Conservation (phyloP, 2,888 invertebrate genomes). For the Aphidoletes aphidimyza region DNA sequence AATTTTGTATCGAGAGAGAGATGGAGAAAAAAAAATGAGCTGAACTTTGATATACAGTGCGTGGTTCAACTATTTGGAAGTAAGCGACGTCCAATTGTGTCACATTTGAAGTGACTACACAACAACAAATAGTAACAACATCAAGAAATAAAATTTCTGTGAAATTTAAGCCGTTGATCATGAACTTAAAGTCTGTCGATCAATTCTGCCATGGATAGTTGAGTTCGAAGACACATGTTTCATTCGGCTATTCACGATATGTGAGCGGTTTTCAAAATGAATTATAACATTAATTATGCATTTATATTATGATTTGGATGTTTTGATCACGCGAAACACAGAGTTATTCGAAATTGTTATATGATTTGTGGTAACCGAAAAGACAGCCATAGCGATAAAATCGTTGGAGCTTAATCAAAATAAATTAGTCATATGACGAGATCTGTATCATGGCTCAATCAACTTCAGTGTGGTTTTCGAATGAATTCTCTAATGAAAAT, state of each 20-base stretch:
- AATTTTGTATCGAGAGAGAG: too few relatives aligned
- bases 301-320: neutral
- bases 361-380: neutral
- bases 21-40: neutral
- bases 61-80: neutral
- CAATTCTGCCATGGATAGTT: neutral
- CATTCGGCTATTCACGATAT: neutral
- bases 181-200: neutral
- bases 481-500: neutral
- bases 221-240: neutral
- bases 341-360: neutral
- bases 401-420: neutral
- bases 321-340: conserved; percentile 8
- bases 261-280: neutral
- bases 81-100: neutral
- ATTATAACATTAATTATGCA: too few relatives aligned
- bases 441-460: neutral
- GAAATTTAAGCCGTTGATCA: conserved; percentile 1
- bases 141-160: neutral
- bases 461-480: neutral
- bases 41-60: neutral
- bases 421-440: conserved; percentile 21
- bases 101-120: too few relatives aligned
- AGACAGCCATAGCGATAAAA: neutral
- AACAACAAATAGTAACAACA: too few relatives aligned